Base-by-base conservation (phyloP, 2,888 invertebrate genomes). In the Limnephilus rhombicus region DNA sequence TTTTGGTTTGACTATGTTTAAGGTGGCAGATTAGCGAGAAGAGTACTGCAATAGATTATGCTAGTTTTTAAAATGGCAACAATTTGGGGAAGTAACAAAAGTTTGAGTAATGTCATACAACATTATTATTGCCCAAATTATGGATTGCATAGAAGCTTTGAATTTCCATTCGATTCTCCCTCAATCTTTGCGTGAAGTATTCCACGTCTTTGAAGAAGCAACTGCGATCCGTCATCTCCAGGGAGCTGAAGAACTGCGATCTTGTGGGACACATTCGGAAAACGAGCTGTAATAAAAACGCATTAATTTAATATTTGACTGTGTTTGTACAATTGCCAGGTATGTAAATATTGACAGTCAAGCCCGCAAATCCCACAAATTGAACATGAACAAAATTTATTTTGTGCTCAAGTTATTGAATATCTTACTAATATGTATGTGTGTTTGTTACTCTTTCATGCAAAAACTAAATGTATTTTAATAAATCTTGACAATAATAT, bases 231-330 rank as follows among this genome's bases (percentile, higher is more conserved):
- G 94, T 94, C 82, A 95, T 96, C 94, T 95, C 96, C 94, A 96
- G 95, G 92, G 95, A 96, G 94, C 95, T 95, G 92, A 97, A 94
- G 37, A 97, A 94, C 94, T 97, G 96, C 24, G 96, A 96, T 91
- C 97, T 95, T 11, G 96, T 96, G 85, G 98, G 98, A 89, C 97
- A 96, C 97, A 97, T 96, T 94, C 96, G 96, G 94, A 97, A 97
- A 92, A 97, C 96, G 11, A 97, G 94, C 97, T 97, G 95, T 92
- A 96, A 96, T 94, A 93, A 92, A 94, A 94, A 94, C 5, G 24
- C 9, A 68, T n/a, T 24, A 1, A 24, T n/a, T 68, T n/a, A 68
- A 68, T 24, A 68, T n/a, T 68, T 68, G 9, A n/a, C 9, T 68
- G 68, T 68, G n/a, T 68, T 68, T 68, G 68, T 68, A 68, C 68